Percentiles rank a stretch among this genome's conserved stretches.
These are phyloP conservation scores for Athene cunicularia DNA, from an alignment of 2,113 vertebrate genomes.

Conservation along the genomic window DNA sequence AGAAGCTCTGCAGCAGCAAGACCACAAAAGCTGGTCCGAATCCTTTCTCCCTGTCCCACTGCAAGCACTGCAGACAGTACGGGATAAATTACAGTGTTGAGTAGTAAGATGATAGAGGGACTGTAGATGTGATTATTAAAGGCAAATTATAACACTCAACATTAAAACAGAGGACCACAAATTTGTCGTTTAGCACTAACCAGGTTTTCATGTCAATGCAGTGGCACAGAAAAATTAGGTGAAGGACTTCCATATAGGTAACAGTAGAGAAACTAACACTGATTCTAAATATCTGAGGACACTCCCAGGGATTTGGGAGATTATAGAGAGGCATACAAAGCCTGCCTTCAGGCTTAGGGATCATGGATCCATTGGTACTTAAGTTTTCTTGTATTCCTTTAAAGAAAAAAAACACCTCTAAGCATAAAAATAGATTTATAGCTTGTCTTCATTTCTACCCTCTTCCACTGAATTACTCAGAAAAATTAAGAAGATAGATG, in stretches of 20 bases:
- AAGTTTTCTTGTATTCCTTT: neutral
- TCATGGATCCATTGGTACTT: neutral
- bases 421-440: neutral
- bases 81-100: fast-evolving
- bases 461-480: neutral
- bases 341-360: neutral
- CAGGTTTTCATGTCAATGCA: neutral
- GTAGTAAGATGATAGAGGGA: neutral
- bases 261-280: neutral
- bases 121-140: neutral
- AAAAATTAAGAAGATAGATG: neutral
- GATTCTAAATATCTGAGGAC: neutral
- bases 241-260: neutral
- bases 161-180: neutral
- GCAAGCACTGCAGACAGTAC: neutral
- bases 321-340: neutral
- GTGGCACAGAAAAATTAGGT: neutral
- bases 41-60: neutral
- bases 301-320: neutral
- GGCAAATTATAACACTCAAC: neutral
- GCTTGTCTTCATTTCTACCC: neutral
- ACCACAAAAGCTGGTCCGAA: neutral
- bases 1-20: neutral
- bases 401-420: neutral
- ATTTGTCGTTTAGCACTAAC: neutral